These are phyloP conservation scores for Drosophila kepulauana DNA, from an alignment of 1,140 invertebrate genomes.

Conservation along the genomic window DNA sequence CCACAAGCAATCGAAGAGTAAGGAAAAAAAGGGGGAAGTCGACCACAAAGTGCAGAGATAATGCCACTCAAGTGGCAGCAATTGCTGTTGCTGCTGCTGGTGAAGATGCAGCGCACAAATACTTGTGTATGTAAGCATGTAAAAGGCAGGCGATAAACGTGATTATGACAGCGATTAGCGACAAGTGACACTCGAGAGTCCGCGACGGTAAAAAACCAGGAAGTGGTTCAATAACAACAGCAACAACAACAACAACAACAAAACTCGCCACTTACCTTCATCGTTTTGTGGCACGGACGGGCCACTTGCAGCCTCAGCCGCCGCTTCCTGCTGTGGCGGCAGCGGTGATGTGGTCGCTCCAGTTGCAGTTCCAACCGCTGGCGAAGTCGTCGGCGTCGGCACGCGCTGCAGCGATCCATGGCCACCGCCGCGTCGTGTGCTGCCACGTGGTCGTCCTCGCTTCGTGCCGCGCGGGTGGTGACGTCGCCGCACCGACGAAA, in stretches of 20 bases:
- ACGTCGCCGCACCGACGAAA: constrained; percentile 85
- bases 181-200: constrained; percentile 75
- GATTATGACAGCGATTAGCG: constrained; percentile 78
- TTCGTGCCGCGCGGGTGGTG: constrained; percentile 87
- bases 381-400: constrained; percentile 65
- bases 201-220: constrained; percentile 10
- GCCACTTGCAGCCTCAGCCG: constrained; percentile 57
- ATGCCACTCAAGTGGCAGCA: constrained; percentile 53
- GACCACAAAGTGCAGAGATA: constrained; percentile 62
- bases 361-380: constrained; percentile 30
- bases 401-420: constrained; percentile 75
- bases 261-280: constrained; percentile 62
- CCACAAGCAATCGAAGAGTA: neutral
- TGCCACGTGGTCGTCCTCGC: constrained; percentile 89
- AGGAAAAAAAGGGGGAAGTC: constrained; percentile 37
- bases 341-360: constrained; percentile 45
- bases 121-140: constrained; percentile 21
- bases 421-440: constrained; percentile 85
- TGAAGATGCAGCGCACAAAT: constrained; percentile 10
- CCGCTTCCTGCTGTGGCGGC: constrained; percentile 68
- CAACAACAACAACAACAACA: too few relatives aligned
- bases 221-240: constrained; percentile 16
- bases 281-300: constrained; percentile 38
- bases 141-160: constrained; percentile 72
- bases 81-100: constrained; percentile 57